Base-by-base conservation (phyloP, 1,140 invertebrate genomes). In the Bombus sylvicola region DNA sequence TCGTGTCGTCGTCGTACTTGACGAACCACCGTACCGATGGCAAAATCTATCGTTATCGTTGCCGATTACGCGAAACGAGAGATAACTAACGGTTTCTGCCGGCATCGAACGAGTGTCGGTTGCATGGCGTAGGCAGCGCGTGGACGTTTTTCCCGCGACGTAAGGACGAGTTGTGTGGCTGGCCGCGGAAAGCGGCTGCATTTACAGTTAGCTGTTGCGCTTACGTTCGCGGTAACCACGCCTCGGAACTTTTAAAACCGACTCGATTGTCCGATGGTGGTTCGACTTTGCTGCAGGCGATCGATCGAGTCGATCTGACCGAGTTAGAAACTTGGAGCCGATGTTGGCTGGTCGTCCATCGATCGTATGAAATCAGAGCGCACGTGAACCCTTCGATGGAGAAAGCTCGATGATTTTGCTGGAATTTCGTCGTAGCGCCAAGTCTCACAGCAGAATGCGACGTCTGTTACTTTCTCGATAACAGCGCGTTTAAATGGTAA, bases 171-270 rank as follows among this genome's bases (percentile, higher is more conserved):
- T 69, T 37, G 6, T 13, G 43, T 10, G 76, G 34, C 39, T 57
- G 15, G 10, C 31, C 31, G 28, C 59, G 83, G 78, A 74, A 64
- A 74, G 77, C 62, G 53, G 69, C 47, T 53, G 47, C 47, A 64
- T 85, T 88, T 88, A 89, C 88, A 82, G 88, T 89, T 89, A 88
- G 13, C 53, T 22, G 64, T 81, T 10, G 34, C 72, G 28, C n/a
- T n/a, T 41, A 39, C 47, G 59, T 64, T 57, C 9, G 72, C 73
- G 66, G 53, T 64, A 41, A 69, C 62, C 62, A 18, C 80, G 6
- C 9, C 72, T 53, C 15, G 10, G 3, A 37, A n/a, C 39, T 59
- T 76, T 47, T 37, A 25, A 64, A 25, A 2, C 3, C 34, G 10
- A 3, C 75, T 22, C 59, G 37, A 64, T 64, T 31, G 57, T 31